Conservation (phyloP, 2,888 invertebrate genomes). For the Aelia acuminata region DNA sequence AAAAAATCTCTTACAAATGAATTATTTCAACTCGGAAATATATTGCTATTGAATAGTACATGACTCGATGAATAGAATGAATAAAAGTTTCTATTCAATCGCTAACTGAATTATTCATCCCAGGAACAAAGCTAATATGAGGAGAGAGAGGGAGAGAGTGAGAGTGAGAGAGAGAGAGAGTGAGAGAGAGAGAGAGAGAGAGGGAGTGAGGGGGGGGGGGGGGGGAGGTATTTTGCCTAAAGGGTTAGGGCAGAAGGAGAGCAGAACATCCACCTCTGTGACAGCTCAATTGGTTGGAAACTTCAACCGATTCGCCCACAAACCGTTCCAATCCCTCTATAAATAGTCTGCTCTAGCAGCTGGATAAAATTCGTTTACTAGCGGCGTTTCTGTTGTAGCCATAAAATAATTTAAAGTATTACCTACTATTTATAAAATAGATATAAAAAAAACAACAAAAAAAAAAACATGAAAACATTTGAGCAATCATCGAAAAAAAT, state of each 20-base stretch:
- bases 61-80: not conserved
- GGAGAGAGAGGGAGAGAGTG: no score
- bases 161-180: no score
- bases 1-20: not conserved
- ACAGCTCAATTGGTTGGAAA: conserved; percentile 24
- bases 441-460: no score
- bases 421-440: no score
- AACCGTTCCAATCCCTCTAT: not conserved
- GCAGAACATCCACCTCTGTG: not conserved
- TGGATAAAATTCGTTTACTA: not conserved
- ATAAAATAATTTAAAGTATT: not conserved
- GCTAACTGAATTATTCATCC: not conserved
- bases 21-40: not conserved
- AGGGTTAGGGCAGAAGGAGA: not conserved
- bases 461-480: no score
- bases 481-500: no score
- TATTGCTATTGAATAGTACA: not conserved
- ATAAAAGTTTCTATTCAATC: not conserved
- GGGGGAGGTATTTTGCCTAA: not conserved
- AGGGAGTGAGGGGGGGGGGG: no score
- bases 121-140: conserved; percentile 1
- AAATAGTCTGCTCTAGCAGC: not conserved
- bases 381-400: not conserved
- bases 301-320: conserved; percentile 2
- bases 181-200: no score